phyloP scores from a whole-genome alignment of 2,888 invertebrate genomes.

The Itoplectis maculator region DNA sequence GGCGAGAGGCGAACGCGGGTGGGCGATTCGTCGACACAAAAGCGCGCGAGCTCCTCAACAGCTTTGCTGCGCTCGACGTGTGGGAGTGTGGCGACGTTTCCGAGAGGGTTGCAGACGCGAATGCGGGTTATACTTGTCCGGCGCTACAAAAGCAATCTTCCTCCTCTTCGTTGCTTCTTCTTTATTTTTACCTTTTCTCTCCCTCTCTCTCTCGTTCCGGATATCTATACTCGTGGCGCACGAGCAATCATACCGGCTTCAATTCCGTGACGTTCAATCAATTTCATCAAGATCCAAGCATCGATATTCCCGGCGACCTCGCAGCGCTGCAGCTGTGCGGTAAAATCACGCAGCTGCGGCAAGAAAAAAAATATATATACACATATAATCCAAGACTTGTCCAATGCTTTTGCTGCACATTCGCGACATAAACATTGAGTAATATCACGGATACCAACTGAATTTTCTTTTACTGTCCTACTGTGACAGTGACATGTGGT shows the following conservation, averaged over 20 bases:
- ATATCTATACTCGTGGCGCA: constrained; percentile 62
- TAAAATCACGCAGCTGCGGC: constrained; percentile 57
- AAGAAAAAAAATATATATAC: no score
- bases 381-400: constrained; percentile 35
- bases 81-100: constrained; percentile 64
- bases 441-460: neutral
- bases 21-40: constrained; percentile 68
- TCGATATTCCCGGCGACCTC: constrained; percentile 59
- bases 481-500: neutral
- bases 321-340: constrained; percentile 55
- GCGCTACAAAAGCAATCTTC: constrained; percentile 66
- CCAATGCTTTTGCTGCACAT: constrained; percentile 39
- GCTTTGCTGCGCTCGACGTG: constrained; percentile 62
- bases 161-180: constrained; percentile 47
- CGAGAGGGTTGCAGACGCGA: constrained; percentile 67
- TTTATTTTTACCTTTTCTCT: constrained; percentile 27
- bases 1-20: constrained; percentile 63
- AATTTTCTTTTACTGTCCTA: neutral
- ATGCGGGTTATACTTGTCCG: constrained; percentile 65
- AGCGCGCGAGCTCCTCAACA: constrained; percentile 65
- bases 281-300: constrained; percentile 66
- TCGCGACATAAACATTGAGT: constrained; percentile 10
- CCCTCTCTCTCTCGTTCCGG: constrained; percentile 45
- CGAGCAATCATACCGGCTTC: constrained; percentile 67
- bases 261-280: constrained; percentile 69